Base-by-base conservation (phyloP, 2,797 vertebrate species). In the Amblyopsis hoosieri region DNA sequence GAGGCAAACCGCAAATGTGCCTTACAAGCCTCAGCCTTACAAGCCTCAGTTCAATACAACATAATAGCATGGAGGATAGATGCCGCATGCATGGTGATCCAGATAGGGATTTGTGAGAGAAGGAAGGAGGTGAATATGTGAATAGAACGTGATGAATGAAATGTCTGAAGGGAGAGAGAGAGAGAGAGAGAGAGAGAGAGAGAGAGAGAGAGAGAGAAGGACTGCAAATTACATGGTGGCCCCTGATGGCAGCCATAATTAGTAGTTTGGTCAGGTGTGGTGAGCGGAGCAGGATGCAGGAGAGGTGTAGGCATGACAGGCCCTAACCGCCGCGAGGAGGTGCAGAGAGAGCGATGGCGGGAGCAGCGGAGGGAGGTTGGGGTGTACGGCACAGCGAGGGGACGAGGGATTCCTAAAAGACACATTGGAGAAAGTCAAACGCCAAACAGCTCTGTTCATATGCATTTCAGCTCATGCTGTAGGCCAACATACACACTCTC, bases 201-300 rank as follows among this genome's bases (percentile, higher is more conserved):
- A 67, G 73, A 82, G 57, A 75, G 63, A 5, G 29, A 70, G 67
- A 75, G 78, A 82, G 75, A 79, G 74, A 64, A 78, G 83, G 74
- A 85, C 83, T 88, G 78, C 81, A 89, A 88, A 91, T 89, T 88
- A 91, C 69, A 90, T 12, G 78, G 82, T 84, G 78, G 77, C 60
- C 87, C 83, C 78, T 82, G 84, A 87, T 86, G 84, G 81, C 76
- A 67, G 83, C 69, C n/a, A 3, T 90, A 89, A 91, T 90, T 86
- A 88, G 84, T 87, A 84, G 84, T 76, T 84, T 87, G 81, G 86
- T 86, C 82, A 87, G 84, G 87, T 88, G 86, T 88, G 87, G 80
- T 85, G 83, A 85, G 81, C 73, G 78, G 75, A 71, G 84, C 85
- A 88, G 85, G 87, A 89, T 86, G 76, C 67, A 59, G 15, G 72